phyloP scores from a whole-genome alignment of 2,797 vertebrate species.

The Periparus ater region DNA sequence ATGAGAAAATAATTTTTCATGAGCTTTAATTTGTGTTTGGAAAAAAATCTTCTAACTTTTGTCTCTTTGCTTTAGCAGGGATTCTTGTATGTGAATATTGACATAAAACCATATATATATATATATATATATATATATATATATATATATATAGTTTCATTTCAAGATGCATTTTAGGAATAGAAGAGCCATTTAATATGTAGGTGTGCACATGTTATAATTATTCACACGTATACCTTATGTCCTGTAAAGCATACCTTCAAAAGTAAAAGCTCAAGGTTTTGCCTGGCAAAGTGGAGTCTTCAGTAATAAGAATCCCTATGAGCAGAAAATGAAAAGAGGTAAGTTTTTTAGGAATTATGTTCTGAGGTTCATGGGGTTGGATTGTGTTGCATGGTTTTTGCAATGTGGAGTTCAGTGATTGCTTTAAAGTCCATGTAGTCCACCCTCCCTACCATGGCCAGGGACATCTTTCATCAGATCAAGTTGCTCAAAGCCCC shows the following conservation, averaged over 20 bases:
- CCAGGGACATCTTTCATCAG: neutral
- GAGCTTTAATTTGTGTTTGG: neutral
- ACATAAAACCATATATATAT: neutral
- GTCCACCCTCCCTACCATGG: neutral
- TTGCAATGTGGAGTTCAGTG: neutral
- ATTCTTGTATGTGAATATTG: neutral
- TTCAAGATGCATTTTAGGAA: neutral
- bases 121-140: too few relatives aligned
- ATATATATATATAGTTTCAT: neutral
- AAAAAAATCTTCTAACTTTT: neutral
- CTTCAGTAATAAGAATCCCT: neutral
- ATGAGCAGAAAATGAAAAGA: neutral
- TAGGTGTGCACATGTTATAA: neutral
- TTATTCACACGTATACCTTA: neutral
- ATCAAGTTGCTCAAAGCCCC: neutral
- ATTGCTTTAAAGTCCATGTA: neutral
- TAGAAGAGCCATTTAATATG: neutral
- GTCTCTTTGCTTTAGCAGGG: neutral
- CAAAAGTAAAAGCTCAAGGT: neutral
- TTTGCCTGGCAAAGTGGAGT: neutral
- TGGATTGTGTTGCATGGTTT: neutral
- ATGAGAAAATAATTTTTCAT: neutral
- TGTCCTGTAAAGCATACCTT: neutral
- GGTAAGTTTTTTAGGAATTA: neutral
- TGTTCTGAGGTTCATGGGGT: neutral